A percentile compares a stretch with the other conserved stretches of the same genome.
These are phyloP conservation scores for Drosophila cognata DNA, from an alignment of 2,888 invertebrate species.

Conservation along the genomic window DNA sequence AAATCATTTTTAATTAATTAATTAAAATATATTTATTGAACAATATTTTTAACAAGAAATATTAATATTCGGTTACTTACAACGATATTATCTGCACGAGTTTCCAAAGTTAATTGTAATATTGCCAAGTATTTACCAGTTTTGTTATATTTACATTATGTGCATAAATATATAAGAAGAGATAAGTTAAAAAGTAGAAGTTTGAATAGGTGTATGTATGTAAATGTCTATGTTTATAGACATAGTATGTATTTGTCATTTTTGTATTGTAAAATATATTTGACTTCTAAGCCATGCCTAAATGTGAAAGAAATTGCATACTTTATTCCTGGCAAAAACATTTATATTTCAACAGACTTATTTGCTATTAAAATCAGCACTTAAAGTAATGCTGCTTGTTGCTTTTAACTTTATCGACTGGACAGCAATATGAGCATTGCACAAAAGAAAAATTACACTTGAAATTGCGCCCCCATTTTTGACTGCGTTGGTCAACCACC, in stretches of 20 bases:
- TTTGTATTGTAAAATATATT: background rate
- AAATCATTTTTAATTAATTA: background rate
- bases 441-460: slow-evolving; percentile 63
- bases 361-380: background rate
- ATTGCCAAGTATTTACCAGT: background rate
- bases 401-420: slow-evolving; percentile 30
- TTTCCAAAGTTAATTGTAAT: background rate
- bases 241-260: background rate
- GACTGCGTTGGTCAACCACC: slow-evolving; percentile 57
- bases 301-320: no score
- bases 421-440: slow-evolving; percentile 47
- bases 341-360: background rate
- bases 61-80: background rate
- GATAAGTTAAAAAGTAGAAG: background rate
- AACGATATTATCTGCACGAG: background rate
- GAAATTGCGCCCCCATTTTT: slow-evolving; percentile 47
- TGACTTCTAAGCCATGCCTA: background rate
- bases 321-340: background rate
- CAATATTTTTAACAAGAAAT: background rate
- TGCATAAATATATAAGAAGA: background rate
- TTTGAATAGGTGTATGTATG: background rate
- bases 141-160: background rate
- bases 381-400: slow-evolving; percentile 19
- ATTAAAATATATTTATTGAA: background rate
- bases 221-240: background rate